Conservation (phyloP, 2,888 invertebrate species). For the Phrixothrix hirtus region DNA sequence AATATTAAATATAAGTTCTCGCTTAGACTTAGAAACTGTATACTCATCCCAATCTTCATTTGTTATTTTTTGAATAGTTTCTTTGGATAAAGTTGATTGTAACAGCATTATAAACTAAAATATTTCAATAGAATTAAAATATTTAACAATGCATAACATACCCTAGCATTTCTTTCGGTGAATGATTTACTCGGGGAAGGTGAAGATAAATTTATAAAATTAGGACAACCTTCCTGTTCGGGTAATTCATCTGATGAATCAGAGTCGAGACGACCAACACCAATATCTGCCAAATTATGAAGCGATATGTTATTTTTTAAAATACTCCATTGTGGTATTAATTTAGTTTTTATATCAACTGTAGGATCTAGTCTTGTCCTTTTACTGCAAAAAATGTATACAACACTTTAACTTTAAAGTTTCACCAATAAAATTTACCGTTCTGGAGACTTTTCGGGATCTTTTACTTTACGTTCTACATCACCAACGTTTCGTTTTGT, state of each 20-base stretch:
- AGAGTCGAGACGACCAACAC: slow-evolving; percentile 61
- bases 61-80: slow-evolving; percentile 45
- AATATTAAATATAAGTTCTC: slow-evolving; percentile 37
- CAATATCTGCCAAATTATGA: slow-evolving; percentile 63
- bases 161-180: neutral
- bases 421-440: slow-evolving; percentile 40
- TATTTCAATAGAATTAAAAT: neutral
- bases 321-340: slow-evolving; percentile 48
- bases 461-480: slow-evolving; percentile 43
- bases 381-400: slow-evolving; percentile 43
- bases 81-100: slow-evolving; percentile 48
- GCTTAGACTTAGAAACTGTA: slow-evolving; percentile 37
- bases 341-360: neutral
- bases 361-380: slow-evolving; percentile 47
- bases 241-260: slow-evolving; percentile 39
- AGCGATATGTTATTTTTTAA: slow-evolving; percentile 52
- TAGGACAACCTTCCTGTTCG: slow-evolving; percentile 34
- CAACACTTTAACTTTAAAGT: slow-evolving; percentile 6
- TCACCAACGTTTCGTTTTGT: slow-evolving; percentile 42
- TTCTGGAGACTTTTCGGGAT: slow-evolving; percentile 43
- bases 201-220: slow-evolving; percentile 43
- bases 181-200: slow-evolving; percentile 16
- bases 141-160: neutral
- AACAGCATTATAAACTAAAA: slow-evolving; percentile 36
- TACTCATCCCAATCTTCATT: slow-evolving; percentile 45